A percentile compares a stretch with the other conserved stretches of the same genome.
phyloP scores from a whole-genome alignment of 2,113 vertebrate genomes.

The Elgaria multicarinata region DNA sequence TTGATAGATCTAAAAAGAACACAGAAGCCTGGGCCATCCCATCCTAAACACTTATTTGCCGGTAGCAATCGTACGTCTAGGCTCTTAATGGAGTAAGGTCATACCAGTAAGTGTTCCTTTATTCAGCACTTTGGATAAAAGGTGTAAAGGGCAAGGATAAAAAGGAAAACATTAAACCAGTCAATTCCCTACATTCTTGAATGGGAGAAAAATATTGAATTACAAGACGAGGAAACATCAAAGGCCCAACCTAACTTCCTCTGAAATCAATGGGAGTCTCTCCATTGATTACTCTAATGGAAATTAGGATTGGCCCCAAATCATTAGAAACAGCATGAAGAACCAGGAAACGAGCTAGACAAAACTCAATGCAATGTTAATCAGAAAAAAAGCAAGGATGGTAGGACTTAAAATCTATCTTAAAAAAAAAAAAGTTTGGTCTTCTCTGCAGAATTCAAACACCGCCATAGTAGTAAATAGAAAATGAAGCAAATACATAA shows the following conservation, averaged over 20 bases:
- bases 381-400: neutral
- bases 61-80: neutral
- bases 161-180: conserved; percentile 28
- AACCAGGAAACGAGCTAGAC: conserved; percentile 9
- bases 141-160: conserved; percentile 18
- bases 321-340: conserved; percentile 35
- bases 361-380: conserved; percentile 32
- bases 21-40: neutral
- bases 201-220: conserved; percentile 38
- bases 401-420: neutral
- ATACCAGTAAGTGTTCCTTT: conserved; percentile 12
- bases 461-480: conserved; percentile 9
- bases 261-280: conserved; percentile 23
- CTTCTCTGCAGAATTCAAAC: conserved; percentile 22
- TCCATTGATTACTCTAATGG: conserved; percentile 37
- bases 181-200: conserved; percentile 11
- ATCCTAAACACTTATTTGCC: conserved; percentile 4
- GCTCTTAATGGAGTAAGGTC: conserved; percentile 10
- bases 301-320: conserved; percentile 28
- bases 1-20: neutral
- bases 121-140: conserved; percentile 10
- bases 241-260: conserved; percentile 42
- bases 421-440: neutral
- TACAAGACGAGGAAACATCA: conserved; percentile 39
- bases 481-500: conserved; percentile 2